Evolutionary conservation across 2,113 vertebrate genomes (phyloP), one percentile per base, ranked within the genome.

Genomic region (Passer domesticus): DNA sequence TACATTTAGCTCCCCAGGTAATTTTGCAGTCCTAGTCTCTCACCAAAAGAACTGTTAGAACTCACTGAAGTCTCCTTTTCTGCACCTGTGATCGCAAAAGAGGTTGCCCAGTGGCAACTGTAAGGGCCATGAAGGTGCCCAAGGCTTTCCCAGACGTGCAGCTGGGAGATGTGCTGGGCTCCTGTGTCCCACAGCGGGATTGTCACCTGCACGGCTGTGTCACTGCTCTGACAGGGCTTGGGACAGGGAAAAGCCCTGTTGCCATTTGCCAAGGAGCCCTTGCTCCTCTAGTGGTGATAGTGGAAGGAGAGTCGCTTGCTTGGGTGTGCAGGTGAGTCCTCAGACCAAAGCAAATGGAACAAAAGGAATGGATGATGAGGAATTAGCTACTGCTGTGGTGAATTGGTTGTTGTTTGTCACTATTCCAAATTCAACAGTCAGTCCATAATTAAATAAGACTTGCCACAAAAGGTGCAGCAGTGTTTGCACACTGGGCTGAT

Each of bases 61-160:
- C 8, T 50, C 37, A 24, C 13, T 3, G 6, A 86, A 89, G 5
- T 58, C n/a, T 70, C 46, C 28, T 89, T 72, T 83, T 76, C 77
- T 33, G 19, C 43, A 50, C 17, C 43, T 41, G 58, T 35, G 7
- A 2, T n/a, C 55, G 43, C 28, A 70, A 78, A 78, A 84, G 28
- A 2, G 35, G 8, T 47, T 33, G 11, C 44, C 24, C 72, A 37
- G 5, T 19, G 25, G 17, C 37, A 25, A 1, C 37, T 0, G 0
- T 11, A 27, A 33, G 50, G n/a, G 52, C 21, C 15, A 9, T 13
- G n/a, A 41, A 55, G 3, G 2, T 1, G 3, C 22, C 41, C 19
- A 47, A 47, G 0, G 33, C 25, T 46, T 83, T 25, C 37, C 43
- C n/a, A 66, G 23, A 7, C 7, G 3, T 6, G 17, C 28, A 50